phyloP scores from a whole-genome alignment of 1,140 invertebrate genomes.

The Drosophila rhopaloa region DNA sequence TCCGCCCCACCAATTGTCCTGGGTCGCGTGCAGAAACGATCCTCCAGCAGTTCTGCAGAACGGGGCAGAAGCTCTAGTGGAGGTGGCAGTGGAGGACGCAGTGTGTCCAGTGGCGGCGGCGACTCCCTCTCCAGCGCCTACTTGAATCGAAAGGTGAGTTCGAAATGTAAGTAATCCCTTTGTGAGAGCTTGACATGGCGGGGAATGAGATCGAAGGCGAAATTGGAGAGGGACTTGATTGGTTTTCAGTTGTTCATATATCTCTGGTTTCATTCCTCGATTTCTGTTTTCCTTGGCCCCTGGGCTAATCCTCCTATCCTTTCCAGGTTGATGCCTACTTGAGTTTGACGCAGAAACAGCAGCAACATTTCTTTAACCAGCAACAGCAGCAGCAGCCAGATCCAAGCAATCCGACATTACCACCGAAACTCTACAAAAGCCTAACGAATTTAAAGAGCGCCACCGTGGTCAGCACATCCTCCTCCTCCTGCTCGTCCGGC shows the following conservation, averaged over 20 bases:
- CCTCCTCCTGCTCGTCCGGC: slow-evolving; percentile 36
- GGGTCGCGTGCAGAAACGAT: slow-evolving; percentile 74
- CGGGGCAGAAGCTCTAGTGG: slow-evolving; percentile 22
- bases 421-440: slow-evolving; percentile 85
- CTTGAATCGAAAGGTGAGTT: slow-evolving; percentile 84
- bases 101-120: slow-evolving; percentile 32
- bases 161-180: slow-evolving; percentile 81
- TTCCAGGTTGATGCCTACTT: slow-evolving; percentile 81
- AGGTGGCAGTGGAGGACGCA: slow-evolving; percentile 43
- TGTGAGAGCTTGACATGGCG: slow-evolving; percentile 48
- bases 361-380: slow-evolving; percentile 77
- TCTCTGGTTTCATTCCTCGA: slow-evolving; percentile 43
- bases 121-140: slow-evolving; percentile 73
- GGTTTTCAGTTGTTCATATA: slow-evolving; percentile 1
- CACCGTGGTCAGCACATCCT: slow-evolving; percentile 45
- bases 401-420: slow-evolving; percentile 82
- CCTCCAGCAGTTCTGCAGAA: slow-evolving; percentile 50
- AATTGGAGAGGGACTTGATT: slow-evolving; percentile 25
- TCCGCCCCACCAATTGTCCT: slow-evolving; percentile 71
- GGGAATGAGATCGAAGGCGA: slow-evolving; percentile 44
- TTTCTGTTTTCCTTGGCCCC: background rate
- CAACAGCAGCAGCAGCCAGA: slow-evolving; percentile 62
- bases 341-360: slow-evolving; percentile 79
- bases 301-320: slow-evolving; percentile 5
- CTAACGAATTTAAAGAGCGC: slow-evolving; percentile 83